Evolutionary conservation across 2,888 invertebrate species (phyloP), one percentile per base, ranked within the genome.

Genomic region (Cosmopolites sordidus): DNA sequence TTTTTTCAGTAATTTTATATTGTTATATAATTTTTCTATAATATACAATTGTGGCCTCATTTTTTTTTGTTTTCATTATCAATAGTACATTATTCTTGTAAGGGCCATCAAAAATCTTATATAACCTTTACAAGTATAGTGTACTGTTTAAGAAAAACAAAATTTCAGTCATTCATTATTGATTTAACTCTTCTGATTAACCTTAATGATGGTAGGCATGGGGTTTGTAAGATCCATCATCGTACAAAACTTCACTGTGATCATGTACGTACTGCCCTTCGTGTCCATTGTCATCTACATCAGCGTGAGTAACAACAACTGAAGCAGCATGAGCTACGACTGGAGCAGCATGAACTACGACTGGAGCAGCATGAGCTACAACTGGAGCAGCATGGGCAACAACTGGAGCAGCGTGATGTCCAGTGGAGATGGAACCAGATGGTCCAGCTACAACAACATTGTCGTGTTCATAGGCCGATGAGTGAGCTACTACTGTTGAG

Each of bases 141-240:
- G 22, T 22, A 22, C 8, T 22, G 22, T 22, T 3, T 22, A 5
- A 22, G 8, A 22, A 22, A 8, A 5, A 22, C 4, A 8, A 22
- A 22, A 5, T 22, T 5, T 22, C 8, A 8, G 22, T 22, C 8
- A 22, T 22, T 5, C 8, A 22, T 5, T 8, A 22, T 5, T 5
- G 22, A n/a, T n/a, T n/a, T n/a, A n/a, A n/a, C n/a, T n/a, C 9
- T 27, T 27, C 27, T 6, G 9, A 27, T 27, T 9, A 11, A 12
- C 33, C 33, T 11, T 33, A 33, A 33, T 33, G 12, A 33, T 33
- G 33, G 12, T 33, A 33, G 11, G 11, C n/a, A 33, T 33, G 33
- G 12, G 64, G 64, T 48, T 50, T 66, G 63, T 68, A 68, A 29
- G 66, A 66, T 43, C 68, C 68, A 57, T 68, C 68, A 44, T 68